These are phyloP conservation scores for Deroplatys truncata DNA, from an alignment of 2,888 invertebrate genomes.

Conservation along the genomic window DNA sequence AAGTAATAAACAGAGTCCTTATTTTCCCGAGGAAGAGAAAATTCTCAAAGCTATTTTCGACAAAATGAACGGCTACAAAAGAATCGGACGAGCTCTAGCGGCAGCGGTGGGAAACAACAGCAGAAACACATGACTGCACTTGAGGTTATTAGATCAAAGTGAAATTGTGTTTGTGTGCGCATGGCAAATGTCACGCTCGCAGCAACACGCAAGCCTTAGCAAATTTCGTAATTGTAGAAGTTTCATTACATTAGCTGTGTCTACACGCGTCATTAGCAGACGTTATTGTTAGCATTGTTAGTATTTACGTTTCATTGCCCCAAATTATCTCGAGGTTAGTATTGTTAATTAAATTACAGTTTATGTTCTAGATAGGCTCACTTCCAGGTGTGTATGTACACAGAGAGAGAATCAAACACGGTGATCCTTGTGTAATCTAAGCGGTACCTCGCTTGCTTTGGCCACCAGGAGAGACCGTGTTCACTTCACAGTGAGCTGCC, in stretches of 20 bases:
- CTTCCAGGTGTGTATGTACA: background rate
- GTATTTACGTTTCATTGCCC: conserved; percentile 7
- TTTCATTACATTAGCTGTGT: background rate
- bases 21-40: background rate
- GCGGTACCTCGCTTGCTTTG: background rate
- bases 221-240: background rate
- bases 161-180: background rate
- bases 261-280: background rate
- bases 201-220: background rate
- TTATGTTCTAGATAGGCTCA: background rate
- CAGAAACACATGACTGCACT: background rate
- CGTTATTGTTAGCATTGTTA: background rate
- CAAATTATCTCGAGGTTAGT: conserved; percentile 1
- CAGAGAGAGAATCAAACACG: background rate
- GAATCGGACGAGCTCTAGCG: background rate
- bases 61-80: background rate
- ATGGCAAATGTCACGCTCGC: background rate
- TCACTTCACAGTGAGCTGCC: background rate
- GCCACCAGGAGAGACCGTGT: background rate
- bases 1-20: too few species aligned
- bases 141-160: background rate
- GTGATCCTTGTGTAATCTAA: background rate
- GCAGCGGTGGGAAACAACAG: background rate
- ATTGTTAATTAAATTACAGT: background rate
- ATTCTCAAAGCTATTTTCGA: background rate